Conservation (phyloP, 2,797 vertebrate genomes). For the Staurois parvus region DNA sequence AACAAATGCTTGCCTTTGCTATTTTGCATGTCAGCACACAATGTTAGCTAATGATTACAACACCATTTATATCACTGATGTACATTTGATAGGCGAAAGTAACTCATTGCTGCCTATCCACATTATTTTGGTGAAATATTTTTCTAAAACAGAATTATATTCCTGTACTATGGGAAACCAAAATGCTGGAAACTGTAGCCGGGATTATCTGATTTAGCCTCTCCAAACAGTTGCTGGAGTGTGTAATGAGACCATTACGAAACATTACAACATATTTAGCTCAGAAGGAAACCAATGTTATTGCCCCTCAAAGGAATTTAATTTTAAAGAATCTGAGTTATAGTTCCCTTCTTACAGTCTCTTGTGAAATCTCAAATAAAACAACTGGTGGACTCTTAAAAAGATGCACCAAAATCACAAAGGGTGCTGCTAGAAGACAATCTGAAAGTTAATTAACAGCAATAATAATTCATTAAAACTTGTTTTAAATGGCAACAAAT, state of each 20-base stretch:
- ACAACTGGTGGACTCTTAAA: constrained; percentile 41
- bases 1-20: background rate
- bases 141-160: constrained; percentile 41
- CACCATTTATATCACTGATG: constrained; percentile 5
- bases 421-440: constrained; percentile 19
- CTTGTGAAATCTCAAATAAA: constrained; percentile 57
- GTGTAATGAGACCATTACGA: constrained; percentile 63
- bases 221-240: constrained; percentile 61
- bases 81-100: constrained; percentile 11
- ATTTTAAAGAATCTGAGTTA: constrained; percentile 62
- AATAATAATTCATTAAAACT: constrained; percentile 39
- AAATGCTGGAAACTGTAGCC: constrained; percentile 49
- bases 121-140: constrained; percentile 35
- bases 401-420: constrained; percentile 37
- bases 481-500: background rate
- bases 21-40: constrained; percentile 63
- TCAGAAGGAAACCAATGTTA: constrained; percentile 62
- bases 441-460: constrained; percentile 12
- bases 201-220: constrained; percentile 61
- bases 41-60: background rate
- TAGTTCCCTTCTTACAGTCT: constrained; percentile 50
- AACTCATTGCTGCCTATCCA: constrained; percentile 27
- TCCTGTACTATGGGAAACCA: constrained; percentile 35
- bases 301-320: constrained; percentile 61
- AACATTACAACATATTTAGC: constrained; percentile 62